These are phyloP conservation scores for Boloria selene DNA, from an alignment of 2,888 invertebrate species.

Conservation along the genomic window DNA sequence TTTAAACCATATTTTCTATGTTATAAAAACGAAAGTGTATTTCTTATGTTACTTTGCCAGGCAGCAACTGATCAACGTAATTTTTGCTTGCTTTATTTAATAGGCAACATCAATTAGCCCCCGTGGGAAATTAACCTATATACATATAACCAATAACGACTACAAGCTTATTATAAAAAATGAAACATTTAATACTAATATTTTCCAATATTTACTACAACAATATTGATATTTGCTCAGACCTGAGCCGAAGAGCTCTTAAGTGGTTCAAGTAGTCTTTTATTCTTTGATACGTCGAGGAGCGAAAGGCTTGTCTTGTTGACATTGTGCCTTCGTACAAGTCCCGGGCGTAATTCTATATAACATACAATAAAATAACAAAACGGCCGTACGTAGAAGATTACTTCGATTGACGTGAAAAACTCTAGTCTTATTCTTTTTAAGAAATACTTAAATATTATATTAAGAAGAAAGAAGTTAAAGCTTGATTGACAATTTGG, in stretches of 20 bases:
- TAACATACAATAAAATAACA: constrained; percentile 26
- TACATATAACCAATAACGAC: no score
- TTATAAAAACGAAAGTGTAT: no score
- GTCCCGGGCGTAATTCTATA: constrained; percentile 32
- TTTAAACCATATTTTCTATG: no score
- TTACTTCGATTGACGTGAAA: constrained; percentile 29
- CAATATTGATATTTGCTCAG: constrained; percentile 38
- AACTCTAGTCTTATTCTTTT: constrained; percentile 17
- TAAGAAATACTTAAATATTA: background rate
- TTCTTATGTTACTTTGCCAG: no score
- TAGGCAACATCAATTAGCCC: no score
- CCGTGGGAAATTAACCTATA: no score
- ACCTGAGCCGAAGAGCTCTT: constrained; percentile 36
- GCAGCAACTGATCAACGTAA: no score
- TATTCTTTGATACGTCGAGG: constrained; percentile 35
- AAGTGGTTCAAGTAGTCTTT: constrained; percentile 36
- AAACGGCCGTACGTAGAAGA: constrained; percentile 29
- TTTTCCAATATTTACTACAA: constrained; percentile 35
- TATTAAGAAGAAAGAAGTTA: constrained; percentile 2
- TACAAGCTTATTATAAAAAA: no score
- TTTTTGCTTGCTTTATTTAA: no score
- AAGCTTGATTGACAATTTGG: background rate
- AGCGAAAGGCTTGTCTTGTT: constrained; percentile 35
- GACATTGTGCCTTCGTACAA: constrained; percentile 36
- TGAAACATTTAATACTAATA: constrained; percentile 27